Evolutionary conservation across 2,797 vertebrate species (phyloP).

Genomic region (Lepus oiostolus): DNA sequence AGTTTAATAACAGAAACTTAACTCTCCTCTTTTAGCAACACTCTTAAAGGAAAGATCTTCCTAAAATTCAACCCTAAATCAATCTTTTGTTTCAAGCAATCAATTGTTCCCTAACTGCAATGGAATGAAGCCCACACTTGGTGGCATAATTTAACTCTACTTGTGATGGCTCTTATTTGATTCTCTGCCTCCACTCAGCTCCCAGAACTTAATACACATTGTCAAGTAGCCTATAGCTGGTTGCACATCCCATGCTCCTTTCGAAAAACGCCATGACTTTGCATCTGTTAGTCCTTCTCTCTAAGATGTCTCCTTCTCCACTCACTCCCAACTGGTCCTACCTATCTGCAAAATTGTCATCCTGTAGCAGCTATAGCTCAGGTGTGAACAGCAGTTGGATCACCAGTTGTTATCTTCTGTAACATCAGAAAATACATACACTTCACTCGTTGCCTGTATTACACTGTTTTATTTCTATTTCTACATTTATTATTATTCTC

Average conservation of each 20-base stretch:
- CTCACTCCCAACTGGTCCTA: not conserved
- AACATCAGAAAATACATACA: not conserved
- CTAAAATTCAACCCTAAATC: not conserved
- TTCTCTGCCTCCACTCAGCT: not conserved
- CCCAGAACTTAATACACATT: not conserved
- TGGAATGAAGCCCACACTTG: not conserved
- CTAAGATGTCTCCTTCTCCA: not conserved
- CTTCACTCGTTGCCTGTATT: not conserved
- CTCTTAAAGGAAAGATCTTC: not conserved
- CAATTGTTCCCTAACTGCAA: not conserved
- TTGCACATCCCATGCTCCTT: not conserved
- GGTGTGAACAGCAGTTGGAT: not conserved
- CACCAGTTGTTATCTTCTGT: no score
- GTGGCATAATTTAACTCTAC: not conserved
- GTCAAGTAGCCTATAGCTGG: not conserved
- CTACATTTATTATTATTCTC: not conserved
- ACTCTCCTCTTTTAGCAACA: not conserved
- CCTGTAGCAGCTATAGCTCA: not conserved
- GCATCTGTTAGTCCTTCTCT: not conserved
- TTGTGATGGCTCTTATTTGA: not conserved
- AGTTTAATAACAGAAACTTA: slow-evolving; percentile 54
- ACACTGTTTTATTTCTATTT: not conserved
- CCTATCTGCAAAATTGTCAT: not conserved
- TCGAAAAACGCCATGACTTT: not conserved
- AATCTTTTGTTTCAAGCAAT: slow-evolving; percentile 19